Conservation (phyloP, 2,113 vertebrate species). For the Hyperopisus bebe region DNA sequence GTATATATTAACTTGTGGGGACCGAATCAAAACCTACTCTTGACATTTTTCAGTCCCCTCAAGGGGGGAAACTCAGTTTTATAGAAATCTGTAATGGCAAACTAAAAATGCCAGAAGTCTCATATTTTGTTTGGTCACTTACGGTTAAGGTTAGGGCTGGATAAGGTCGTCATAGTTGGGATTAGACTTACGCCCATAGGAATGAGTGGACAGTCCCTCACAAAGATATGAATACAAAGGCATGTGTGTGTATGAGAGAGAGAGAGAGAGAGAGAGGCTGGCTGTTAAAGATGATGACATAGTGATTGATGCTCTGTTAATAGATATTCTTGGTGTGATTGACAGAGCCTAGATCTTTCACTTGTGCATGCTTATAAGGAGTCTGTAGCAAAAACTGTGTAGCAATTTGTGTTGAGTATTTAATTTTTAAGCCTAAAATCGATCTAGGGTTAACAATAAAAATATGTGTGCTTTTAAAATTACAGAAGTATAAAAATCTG, state of each 20-base stretch:
- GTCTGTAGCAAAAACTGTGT: background rate
- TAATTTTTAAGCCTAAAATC: background rate
- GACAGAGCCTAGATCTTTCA: background rate
- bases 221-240: background rate
- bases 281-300: background rate
- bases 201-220: background rate
- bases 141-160: too few relatives aligned
- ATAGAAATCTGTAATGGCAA: too few relatives aligned
- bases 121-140: background rate
- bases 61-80: too few relatives aligned
- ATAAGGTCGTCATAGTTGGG: too few relatives aligned
- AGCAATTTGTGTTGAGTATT: background rate
- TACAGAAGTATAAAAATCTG: background rate
- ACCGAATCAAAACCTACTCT: background rate
- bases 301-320: background rate
- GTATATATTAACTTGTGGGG: background rate
- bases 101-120: too few relatives aligned
- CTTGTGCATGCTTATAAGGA: background rate
- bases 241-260: background rate
- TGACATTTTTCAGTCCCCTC: too few relatives aligned
- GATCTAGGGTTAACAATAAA: background rate
- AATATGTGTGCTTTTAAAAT: background rate
- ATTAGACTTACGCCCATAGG: too few relatives aligned
- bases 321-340: background rate
- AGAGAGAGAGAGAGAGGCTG: background rate